Percentiles rank a stretch among this genome's conserved stretches.
Conservation (phyloP, 37 sponge, comb jelly and placozoan genomes). For the Dysidea cf. avara region DNA sequence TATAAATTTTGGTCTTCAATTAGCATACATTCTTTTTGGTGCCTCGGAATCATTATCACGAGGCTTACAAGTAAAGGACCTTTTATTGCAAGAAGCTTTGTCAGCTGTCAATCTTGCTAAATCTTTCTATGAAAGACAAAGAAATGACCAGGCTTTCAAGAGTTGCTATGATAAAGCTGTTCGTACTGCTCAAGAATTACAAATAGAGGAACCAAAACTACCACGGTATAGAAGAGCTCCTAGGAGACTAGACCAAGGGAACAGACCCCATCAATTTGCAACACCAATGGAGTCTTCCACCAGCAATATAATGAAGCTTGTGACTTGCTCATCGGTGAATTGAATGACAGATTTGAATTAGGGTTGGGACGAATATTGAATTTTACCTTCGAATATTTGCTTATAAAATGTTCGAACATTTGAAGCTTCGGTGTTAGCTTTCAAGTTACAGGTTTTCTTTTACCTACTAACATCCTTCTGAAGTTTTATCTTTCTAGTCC, state of each 20-base stretch:
- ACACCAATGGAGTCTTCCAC: slow-evolving; percentile 38
- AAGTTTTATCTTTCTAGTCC: no score
- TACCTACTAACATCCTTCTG: no score
- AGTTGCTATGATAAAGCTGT: slow-evolving; percentile 36
- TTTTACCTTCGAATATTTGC: no score
- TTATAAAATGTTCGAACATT: no score
- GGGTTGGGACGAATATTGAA: no score
- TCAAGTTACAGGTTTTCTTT: no score
- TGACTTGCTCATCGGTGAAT: slow-evolving; percentile 40
- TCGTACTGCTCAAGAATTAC: slow-evolving; percentile 5
- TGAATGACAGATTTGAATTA: slow-evolving; percentile 49
- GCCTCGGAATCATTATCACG: slow-evolving; percentile 45
- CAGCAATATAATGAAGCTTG: slow-evolving; percentile 40
- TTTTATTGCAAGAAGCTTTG: slow-evolving; percentile 49
- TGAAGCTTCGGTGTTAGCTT: no score
- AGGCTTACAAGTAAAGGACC: slow-evolving; percentile 45
- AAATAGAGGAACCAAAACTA: slow-evolving; percentile 35
- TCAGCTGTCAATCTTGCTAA: slow-evolving; percentile 40
- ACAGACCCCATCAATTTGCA: slow-evolving; percentile 32
- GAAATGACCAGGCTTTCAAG: slow-evolving; percentile 21
- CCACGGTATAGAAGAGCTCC: slow-evolving; percentile 55
- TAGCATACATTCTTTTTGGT: slow-evolving; percentile 44
- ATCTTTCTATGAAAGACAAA: slow-evolving; percentile 37
- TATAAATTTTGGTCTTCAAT: slow-evolving; percentile 62
- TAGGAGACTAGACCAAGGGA: slow-evolving; percentile 34